Percentiles rank a stretch among this genome's conserved stretches.
phyloP scores from a whole-genome alignment of 2,797 vertebrate genomes.

The Orestias chungarensis region DNA sequence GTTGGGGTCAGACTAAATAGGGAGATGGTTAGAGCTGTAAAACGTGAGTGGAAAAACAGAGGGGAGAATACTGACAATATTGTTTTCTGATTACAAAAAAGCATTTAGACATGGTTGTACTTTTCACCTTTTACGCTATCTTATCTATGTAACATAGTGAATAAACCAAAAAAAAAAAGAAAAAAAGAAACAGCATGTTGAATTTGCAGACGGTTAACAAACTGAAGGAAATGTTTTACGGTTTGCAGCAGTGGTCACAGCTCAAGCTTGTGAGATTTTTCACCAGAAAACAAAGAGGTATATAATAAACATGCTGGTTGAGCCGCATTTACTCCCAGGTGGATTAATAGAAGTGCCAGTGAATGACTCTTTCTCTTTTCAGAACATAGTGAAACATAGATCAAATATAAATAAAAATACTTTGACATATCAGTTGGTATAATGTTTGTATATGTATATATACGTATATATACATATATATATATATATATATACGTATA shows the following conservation, averaged over 20 bases:
- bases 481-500: too few species aligned
- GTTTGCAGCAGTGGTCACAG: neutral
- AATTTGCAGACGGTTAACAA: neutral
- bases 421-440: too few species aligned
- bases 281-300: neutral
- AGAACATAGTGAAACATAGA: neutral
- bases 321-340: neutral
- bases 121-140: neutral
- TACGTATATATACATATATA: too few species aligned
- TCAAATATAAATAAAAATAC: too few species aligned
- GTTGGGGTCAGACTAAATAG: too few species aligned
- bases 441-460: too few species aligned
- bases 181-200: neutral
- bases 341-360: too few species aligned
- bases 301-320: slow-evolving; percentile 14
- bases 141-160: neutral
- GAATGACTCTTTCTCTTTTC: neutral
- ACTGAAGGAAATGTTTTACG: neutral
- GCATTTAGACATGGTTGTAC: neutral
- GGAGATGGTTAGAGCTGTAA: too few species aligned
- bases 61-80: too few species aligned
- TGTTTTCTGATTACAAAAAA: neutral
- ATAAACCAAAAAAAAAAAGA: neutral
- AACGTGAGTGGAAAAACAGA: too few species aligned
- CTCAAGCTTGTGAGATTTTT: neutral